Conservation (phyloP, 2,888 invertebrate genomes). For the Plagodis pulveraria region DNA sequence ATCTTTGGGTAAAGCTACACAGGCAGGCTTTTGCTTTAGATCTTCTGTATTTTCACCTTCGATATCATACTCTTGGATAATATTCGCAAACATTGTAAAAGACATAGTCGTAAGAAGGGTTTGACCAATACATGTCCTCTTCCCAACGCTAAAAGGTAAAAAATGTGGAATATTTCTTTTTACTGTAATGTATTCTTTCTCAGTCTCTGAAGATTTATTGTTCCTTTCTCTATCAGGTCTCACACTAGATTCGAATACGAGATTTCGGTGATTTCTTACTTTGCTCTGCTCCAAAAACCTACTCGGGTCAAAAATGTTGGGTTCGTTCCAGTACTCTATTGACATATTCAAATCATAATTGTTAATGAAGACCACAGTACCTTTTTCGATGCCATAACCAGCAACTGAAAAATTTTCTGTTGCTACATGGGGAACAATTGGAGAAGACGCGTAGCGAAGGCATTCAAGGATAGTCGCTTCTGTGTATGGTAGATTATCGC, state of each 20-base stretch:
- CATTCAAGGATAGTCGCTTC: conserved; percentile 93
- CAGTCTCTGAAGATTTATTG: conserved; percentile 50
- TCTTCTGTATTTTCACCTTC: conserved; percentile 79
- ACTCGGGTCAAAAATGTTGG: conserved; percentile 89
- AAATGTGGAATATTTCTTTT: conserved; percentile 88
- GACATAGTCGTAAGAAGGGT: conserved; percentile 91
- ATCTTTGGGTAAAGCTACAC: conserved; percentile 90
- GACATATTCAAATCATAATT: conserved; percentile 92
- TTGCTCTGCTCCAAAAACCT: conserved; percentile 87
- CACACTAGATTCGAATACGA: conserved; percentile 84
- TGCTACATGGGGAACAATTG: conserved; percentile 96
- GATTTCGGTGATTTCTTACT: conserved; percentile 64
- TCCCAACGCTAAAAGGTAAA: conserved; percentile 94
- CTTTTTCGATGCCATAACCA: conserved; percentile 89
- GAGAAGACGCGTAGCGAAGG: conserved; percentile 91
- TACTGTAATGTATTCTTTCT: conserved; percentile 70
- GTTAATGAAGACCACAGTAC: conserved; percentile 93
- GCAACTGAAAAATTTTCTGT: conserved; percentile 90
- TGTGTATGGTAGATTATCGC: conserved; percentile 89
- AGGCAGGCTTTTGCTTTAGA: conserved; percentile 87
- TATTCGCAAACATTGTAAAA: conserved; percentile 89
- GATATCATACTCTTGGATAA: conserved; percentile 89
- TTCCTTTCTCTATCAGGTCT: conserved; percentile 77
- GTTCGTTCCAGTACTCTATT: conserved; percentile 89
- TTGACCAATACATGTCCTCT: conserved; percentile 94